Evolutionary conservation across 1,140 invertebrate species (phyloP).

Genomic region (Ooceraea biroi): DNA sequence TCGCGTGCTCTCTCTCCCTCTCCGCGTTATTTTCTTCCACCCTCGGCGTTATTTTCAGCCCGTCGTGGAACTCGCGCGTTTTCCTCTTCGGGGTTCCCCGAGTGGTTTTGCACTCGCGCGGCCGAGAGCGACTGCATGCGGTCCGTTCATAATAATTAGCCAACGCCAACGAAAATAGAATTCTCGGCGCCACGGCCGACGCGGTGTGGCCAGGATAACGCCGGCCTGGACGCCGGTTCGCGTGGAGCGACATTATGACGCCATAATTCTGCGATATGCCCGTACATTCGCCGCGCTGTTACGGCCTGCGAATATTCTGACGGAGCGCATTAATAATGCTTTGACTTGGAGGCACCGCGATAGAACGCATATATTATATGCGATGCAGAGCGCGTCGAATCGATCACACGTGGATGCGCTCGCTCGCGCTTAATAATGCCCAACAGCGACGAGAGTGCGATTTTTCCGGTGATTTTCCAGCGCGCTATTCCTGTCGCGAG

Average conservation of each 20-base stretch:
- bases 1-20: background rate
- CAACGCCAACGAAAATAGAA: conserved; percentile 74
- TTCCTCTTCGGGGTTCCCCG: conserved; percentile 3
- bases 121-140: conserved; percentile 66
- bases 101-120: conserved; percentile 4
- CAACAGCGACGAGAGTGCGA: background rate
- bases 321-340: conserved; percentile 71
- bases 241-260: conserved; percentile 63
- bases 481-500: too few species aligned
- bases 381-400: conserved; percentile 56
- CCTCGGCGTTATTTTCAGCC: conserved; percentile 38
- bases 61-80: conserved; percentile 49
- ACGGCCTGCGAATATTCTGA: conserved; percentile 68
- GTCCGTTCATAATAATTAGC: conserved; percentile 78
- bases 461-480: background rate
- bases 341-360: conserved; percentile 64
- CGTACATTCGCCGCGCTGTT: conserved; percentile 66
- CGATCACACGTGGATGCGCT: conserved; percentile 63
- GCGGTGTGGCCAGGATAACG: conserved; percentile 29
- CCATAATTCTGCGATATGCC: conserved; percentile 75
- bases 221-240: background rate
- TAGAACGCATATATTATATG: conserved; percentile 68
- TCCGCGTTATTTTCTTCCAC: background rate
- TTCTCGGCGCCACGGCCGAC: conserved; percentile 40
- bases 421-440: conserved; percentile 4